Evolutionary conservation across 2,113 vertebrate genomes (phyloP), one percentile per base, ranked within the genome.

Genomic region (Mustela nigripes): DNA sequence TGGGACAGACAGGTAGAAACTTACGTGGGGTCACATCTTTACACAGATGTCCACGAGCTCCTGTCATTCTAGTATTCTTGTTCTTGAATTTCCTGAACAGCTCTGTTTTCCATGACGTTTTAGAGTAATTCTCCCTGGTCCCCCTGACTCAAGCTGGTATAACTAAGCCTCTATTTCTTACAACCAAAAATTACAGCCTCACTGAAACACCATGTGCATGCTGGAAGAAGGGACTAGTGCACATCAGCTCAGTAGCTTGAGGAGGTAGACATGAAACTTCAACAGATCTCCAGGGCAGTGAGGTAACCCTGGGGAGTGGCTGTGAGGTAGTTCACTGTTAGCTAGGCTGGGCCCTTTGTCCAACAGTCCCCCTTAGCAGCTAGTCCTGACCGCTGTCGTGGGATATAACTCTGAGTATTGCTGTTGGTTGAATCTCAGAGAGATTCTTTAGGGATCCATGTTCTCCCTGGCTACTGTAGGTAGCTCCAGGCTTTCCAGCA

Each of bases 151-250:
- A 96, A 81, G 39, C 85, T 39, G 31, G 4, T 58, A 84, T 53
- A 85, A 87, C 63, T 60, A 96, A 94, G 53, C 39, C 39, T 96
- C 69, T 45, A 18, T 91, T 79, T 39, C 45, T 93, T 83, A 91
- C 19, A 53, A 67, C 67, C 28, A 74, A 85, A 58, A 89, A 82
- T 18, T 56, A 56, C 53, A 42, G 10, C 62, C 53, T 67, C 56
- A 60, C 71, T 62, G 65, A 92, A 93, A 84, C 50, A 56, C 19
- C 48, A 45, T 5, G 19, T 22, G 15, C 15, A 22, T 76, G n/a
- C 36, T 36, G 39, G 39, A 80, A 60, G 67, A 69, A 67, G 74
- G 69, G 24, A 74, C 39, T 15, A 5, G 60, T 16, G 79, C 69
- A 42, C 31, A 53, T 45, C 76, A 58, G 42, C 85, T 53, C 31